Evolutionary conservation across 2,113 vertebrate species (phyloP).

Genomic region (Opisthocomus hoazin): DNA sequence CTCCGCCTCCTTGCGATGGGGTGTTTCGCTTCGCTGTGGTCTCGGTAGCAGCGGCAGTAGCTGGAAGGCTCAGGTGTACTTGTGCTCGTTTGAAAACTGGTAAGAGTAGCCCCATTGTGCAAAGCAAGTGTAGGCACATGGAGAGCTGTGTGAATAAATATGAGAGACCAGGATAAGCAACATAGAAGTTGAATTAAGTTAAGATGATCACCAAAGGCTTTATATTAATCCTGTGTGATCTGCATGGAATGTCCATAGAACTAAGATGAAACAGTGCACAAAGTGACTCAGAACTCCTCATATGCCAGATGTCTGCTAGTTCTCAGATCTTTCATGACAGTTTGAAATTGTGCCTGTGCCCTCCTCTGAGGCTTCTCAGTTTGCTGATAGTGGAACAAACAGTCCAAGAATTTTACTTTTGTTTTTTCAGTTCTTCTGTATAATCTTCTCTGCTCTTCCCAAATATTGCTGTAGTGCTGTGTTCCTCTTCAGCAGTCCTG

Average conservation of each 20-base stretch:
- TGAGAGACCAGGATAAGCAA: neutral
- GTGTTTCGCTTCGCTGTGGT: neutral
- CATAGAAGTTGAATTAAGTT: rapidly evolving
- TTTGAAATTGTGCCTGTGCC: neutral
- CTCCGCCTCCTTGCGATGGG: too few species aligned
- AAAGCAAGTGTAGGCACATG: neutral
- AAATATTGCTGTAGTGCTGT: neutral
- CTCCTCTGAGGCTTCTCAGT: neutral
- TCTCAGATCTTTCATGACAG: neutral
- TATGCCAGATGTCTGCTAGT: neutral
- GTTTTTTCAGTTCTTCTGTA: neutral
- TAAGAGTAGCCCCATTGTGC: too few species aligned
- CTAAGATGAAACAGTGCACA: neutral
- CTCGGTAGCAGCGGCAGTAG: neutral
- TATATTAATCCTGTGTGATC: neutral
- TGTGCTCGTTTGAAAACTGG: neutral
- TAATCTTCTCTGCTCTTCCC: neutral
- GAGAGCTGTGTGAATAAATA: neutral
- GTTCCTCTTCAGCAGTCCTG: neutral
- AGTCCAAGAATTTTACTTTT: neutral
- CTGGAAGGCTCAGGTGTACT: neutral
- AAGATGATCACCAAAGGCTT: neutral
- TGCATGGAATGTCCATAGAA: neutral
- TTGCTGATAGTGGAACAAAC: neutral
- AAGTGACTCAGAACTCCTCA: neutral